Base-by-base conservation (phyloP, 2,797 vertebrate species). In the Sphenopsis melanotis region DNA sequence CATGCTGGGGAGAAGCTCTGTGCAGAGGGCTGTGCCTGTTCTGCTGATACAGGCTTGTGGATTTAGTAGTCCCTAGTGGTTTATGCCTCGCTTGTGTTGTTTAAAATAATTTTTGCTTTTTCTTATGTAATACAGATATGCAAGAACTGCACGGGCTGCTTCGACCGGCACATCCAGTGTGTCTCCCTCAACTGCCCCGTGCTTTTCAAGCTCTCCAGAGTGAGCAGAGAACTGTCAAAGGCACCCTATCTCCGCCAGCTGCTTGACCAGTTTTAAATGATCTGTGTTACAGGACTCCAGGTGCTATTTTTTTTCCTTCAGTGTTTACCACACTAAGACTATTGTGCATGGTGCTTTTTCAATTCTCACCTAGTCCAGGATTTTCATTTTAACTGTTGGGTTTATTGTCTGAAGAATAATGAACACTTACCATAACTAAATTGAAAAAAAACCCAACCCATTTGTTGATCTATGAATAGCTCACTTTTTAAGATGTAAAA, bases 241-340 rank as follows among this genome's bases (percentile, higher is more conserved):
- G 99, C 98, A 55, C 99, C 99, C 1, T 99, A 99, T 97, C 98
- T 99, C 90, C 98, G 99, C 81, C 99, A 99, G 90, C 98, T 99
- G 68, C 98, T 99, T 96, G 99, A 99, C 95, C 99, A 99, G 98
- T 99, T 99, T 97, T 99, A 98, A 99, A 95, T 53, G 72, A 79
- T 94, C 94, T 93, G 44, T 97, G 68, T 97, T 93, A 94, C 90
- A 97, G 90, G 95, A 97, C 96, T 97, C 93, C 96, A 97, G 98
- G 98, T 98, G 98, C 98, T 98, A 98, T 94, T 96, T 96, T 92
- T 90, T 87, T 93, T 75, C 60, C 57, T 94, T 97, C 96, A 94
- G 92, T 97, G 98, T 98, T 98, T 98, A 98, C 97, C 97, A 98
- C 97, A 96, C 95, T 97, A 96, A 95, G 96, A 95, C 96, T 96